A percentile compares a stretch with the other conserved stretches of the same genome.
These are phyloP conservation scores for Schlechtendalia chinensis DNA, from an alignment of 1,140 invertebrate genomes.

Conservation along the genomic window DNA sequence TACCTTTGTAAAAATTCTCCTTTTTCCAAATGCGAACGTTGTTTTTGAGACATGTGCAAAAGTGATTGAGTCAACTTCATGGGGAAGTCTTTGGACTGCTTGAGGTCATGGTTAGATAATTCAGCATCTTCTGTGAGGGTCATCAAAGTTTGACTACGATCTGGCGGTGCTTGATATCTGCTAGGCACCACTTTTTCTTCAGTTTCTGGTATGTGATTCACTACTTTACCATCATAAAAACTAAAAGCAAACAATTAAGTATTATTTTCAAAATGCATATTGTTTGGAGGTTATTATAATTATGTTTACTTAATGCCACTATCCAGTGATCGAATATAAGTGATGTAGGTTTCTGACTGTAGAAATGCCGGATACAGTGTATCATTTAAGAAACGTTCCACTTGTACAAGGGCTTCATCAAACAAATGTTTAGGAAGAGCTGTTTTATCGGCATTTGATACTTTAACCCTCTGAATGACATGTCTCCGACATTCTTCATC, in stretches of 20 bases:
- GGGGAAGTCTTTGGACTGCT: constrained; percentile 39
- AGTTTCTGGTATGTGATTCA: constrained; percentile 40
- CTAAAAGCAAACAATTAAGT: constrained; percentile 15
- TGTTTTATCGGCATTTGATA: constrained; percentile 57
- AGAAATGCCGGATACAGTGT: constrained; percentile 89
- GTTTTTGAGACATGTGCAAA: constrained; percentile 47
- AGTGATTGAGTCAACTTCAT: constrained; percentile 40
- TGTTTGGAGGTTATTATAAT: background rate
- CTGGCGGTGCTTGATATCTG: constrained; percentile 36
- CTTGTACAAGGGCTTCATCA: constrained; percentile 70
- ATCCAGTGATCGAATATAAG: constrained; percentile 71
- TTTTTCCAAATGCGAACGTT: constrained; percentile 33
- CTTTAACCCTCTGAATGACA: constrained; percentile 66
- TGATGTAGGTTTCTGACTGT: constrained; percentile 84
- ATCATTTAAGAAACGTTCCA: constrained; percentile 77
- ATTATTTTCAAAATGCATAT: background rate
- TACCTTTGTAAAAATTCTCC: constrained; percentile 45
- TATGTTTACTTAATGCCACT: constrained; percentile 29
- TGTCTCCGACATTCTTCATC: constrained; percentile 72
- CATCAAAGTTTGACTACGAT: constrained; percentile 8
- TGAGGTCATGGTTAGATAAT: constrained; percentile 36
- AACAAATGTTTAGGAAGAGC: constrained; percentile 59
- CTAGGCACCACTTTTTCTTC: constrained; percentile 40
- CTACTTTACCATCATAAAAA: constrained; percentile 47
- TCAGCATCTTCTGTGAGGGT: constrained; percentile 43